phyloP scores from a whole-genome alignment of 2,797 vertebrate species.

The Neoniphon sammara region DNA sequence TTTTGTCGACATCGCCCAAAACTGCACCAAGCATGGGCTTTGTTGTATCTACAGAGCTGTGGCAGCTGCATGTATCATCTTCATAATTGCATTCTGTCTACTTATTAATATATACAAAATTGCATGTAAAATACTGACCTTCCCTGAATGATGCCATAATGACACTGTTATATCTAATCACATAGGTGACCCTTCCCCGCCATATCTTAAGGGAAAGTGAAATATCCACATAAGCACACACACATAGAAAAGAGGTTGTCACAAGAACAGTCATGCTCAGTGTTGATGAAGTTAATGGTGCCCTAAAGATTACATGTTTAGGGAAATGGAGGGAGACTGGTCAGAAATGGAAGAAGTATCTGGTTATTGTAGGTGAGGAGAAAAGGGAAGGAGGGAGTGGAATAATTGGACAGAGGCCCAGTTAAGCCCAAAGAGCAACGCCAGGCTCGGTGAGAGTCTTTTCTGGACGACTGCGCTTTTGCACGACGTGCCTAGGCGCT shows the following conservation, averaged over 20 bases:
- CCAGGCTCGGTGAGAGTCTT: constrained; percentile 62
- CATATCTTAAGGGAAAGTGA: not conserved
- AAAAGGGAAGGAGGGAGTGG: constrained; percentile 3
- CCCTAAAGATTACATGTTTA: not conserved
- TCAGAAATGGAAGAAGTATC: constrained; percentile 1
- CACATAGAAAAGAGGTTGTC: not conserved
- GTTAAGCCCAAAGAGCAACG: constrained; percentile 53
- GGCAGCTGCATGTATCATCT: constrained; percentile 20
- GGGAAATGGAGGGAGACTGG: not conserved
- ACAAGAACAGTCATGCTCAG: not conserved
- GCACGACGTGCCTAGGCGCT: constrained; percentile 64
- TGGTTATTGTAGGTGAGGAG: constrained; percentile 19
- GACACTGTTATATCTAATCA: constrained; percentile 6
- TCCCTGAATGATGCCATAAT: not conserved
- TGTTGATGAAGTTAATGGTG: not conserved
- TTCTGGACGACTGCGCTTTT: constrained; percentile 70
- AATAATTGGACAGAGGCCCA: constrained; percentile 64
- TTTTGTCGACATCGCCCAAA: not conserved
- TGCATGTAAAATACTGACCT: not conserved
- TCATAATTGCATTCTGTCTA: constrained; percentile 11
- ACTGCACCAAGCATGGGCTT: constrained; percentile 11
- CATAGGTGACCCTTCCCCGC: not conserved
- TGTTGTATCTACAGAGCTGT: constrained; percentile 16
- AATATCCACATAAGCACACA: not conserved
- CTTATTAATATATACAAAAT: constrained; percentile 6